Conservation (phyloP, 2,113 vertebrate genomes). For the Australoheros scitulus region DNA sequence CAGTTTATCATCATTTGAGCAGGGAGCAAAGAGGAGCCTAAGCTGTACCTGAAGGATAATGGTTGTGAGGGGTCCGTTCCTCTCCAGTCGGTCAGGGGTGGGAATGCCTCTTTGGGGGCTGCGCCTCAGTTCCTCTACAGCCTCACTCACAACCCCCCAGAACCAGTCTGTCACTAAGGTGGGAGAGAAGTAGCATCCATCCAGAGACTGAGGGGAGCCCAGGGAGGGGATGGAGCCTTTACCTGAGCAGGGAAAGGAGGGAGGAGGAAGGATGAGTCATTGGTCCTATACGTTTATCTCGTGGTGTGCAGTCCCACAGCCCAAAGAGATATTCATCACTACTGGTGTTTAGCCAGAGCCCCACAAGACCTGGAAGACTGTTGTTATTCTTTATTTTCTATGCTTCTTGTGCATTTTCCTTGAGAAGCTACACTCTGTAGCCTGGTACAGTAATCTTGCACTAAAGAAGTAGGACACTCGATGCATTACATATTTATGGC, state of each 20-base stretch:
- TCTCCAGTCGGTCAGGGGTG: slow-evolving; percentile 77
- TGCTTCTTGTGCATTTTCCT: background rate
- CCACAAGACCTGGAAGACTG: background rate
- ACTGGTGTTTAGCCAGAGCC: background rate
- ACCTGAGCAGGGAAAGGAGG: background rate
- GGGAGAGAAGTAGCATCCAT: slow-evolving; percentile 83
- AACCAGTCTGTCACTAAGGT: slow-evolving; percentile 83
- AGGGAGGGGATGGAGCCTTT: slow-evolving; percentile 70
- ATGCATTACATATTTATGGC: background rate
- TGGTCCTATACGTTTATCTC: background rate
- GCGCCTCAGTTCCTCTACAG: slow-evolving; percentile 76
- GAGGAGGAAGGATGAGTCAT: background rate
- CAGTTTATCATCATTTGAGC: background rate
- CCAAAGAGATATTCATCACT: background rate
- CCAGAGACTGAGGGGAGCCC: slow-evolving; percentile 75
- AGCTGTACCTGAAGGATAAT: slow-evolving; percentile 76
- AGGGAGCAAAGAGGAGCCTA: background rate
- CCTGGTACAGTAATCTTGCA: background rate
- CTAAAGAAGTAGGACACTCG: background rate
- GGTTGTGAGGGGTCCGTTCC: slow-evolving; percentile 81
- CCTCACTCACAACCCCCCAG: slow-evolving; percentile 77
- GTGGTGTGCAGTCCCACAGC: background rate
- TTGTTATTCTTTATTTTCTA: background rate
- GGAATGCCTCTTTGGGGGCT: slow-evolving; percentile 82
- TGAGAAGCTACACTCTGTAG: background rate